Base-by-base conservation (phyloP, 2,888 invertebrate genomes). In the Biston stratarius region DNA sequence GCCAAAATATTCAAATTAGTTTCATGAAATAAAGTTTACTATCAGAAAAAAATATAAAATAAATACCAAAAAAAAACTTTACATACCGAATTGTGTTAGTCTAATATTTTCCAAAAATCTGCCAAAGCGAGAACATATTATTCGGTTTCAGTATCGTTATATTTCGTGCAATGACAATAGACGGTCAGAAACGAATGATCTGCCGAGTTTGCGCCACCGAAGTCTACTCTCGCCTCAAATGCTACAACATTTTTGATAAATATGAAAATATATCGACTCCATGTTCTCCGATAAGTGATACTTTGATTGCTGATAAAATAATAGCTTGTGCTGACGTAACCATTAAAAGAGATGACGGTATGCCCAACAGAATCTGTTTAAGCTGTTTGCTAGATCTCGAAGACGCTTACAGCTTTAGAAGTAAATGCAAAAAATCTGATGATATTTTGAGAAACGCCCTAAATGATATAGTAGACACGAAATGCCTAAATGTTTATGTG, bases 321-420 rank as follows among this genome's bases (percentile, higher is more conserved):
- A 84, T 82, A 64, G 77, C 77, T 7, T 74, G 92, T 52, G 81
- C 90, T 1, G 83, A 86, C 42, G 75, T 92, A 3, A 74, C 81
- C 51, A 89, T 93, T 57, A 79, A 74, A 44, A 58, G 81, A 69
- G 79, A 78, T 7, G 92, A 92, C 69, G 87, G 87, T 0, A 76
- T 90, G n/a, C 91, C 92, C 0, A 77, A 81, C 38, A 81, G 71
- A 69, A 91, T 93, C 70, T 93, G 93, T 70, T 77, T 79, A 0
- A 77, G 77, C 7, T 93, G 93, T 70, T 80, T 90, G 11, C 42
- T 83, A 8, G 87, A 90, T 59, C 78, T 93, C 0, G 86, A 90
- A 60, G 81, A 80, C 2, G 88, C 88, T 0, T 65, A 90, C 10
- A 78, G 78, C n/a, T 92, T 93, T 67, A 90, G 86, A 71, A 74